These are phyloP conservation scores for Hoplodrina ambigua DNA, from an alignment of 2,888 invertebrate genomes.

Conservation along the genomic window DNA sequence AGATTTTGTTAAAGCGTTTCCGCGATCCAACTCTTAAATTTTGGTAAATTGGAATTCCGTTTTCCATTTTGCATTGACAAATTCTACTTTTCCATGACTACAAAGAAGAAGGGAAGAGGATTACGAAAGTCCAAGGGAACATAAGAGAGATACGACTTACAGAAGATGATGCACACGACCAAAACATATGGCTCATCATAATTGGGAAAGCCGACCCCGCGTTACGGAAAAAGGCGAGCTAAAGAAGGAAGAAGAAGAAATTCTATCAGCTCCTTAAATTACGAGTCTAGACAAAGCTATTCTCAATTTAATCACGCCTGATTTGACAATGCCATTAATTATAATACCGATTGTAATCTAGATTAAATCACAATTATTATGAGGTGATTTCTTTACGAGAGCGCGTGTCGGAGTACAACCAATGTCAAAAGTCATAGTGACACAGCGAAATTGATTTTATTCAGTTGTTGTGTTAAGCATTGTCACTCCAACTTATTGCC, in stretches of 20 bases:
- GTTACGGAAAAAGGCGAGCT: no score
- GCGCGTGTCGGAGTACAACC: slow-evolving; percentile 26
- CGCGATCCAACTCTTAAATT: slow-evolving; percentile 8
- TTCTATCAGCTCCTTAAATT: neutral
- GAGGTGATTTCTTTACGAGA: slow-evolving; percentile 17
- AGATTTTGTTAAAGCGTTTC: slow-evolving; percentile 11
- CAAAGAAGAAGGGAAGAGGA: no score
- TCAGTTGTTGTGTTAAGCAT: slow-evolving; percentile 6
- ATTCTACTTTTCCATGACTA: no score
- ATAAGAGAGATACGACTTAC: no score
- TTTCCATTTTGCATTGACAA: neutral
- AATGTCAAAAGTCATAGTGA: slow-evolving; percentile 67
- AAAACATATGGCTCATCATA: no score
- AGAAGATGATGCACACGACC: no score
- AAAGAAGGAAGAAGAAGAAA: no score
- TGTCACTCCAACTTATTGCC: neutral
- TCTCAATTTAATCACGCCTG: slow-evolving; percentile 25
- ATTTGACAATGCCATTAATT: slow-evolving; percentile 38
- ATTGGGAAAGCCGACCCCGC: no score
- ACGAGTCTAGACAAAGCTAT: neutral
- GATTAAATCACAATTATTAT: slow-evolving; percentile 37
- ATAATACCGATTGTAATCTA: slow-evolving; percentile 22
- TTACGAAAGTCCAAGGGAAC: no score
- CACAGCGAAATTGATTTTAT: slow-evolving; percentile 64
- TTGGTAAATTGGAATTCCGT: neutral